These are phyloP conservation scores for Lepidostoma basale DNA, from an alignment of 1,140 invertebrate genomes.

Conservation along the genomic window DNA sequence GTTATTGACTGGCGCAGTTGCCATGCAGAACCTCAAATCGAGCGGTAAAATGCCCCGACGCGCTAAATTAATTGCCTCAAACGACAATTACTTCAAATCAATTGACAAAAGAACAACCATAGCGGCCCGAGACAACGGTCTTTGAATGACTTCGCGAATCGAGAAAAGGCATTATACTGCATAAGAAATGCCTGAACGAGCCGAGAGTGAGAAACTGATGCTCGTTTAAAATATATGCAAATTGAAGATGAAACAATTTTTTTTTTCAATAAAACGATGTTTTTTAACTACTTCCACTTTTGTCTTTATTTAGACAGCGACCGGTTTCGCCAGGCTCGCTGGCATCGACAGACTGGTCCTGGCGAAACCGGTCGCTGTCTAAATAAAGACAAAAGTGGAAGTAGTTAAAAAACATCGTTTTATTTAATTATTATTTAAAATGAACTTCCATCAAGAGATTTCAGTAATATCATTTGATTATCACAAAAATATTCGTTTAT, in stretches of 20 bases:
- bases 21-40: slow-evolving; percentile 26
- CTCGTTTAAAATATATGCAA: not conserved
- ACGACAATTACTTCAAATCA: slow-evolving; percentile 27
- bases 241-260: not conserved
- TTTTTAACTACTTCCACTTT: no score
- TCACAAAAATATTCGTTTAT: not conserved
- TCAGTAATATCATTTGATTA: no score
- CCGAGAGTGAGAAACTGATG: not conserved
- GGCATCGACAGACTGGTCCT: no score
- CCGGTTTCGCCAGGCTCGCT: no score
- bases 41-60: slow-evolving; percentile 22
- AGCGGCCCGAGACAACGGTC: not conserved
- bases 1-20: no score
- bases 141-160: not conserved
- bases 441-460: no score
- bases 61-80: slow-evolving; percentile 31
- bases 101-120: slow-evolving; percentile 21
- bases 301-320: no score
- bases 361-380: no score
- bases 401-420: no score
- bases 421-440: no score
- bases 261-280: not conserved
- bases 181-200: not conserved
- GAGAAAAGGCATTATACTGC: not conserved
- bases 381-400: no score